Base-by-base conservation (phyloP, 2,797 vertebrate genomes). In the Bovichtus diacanthus region DNA sequence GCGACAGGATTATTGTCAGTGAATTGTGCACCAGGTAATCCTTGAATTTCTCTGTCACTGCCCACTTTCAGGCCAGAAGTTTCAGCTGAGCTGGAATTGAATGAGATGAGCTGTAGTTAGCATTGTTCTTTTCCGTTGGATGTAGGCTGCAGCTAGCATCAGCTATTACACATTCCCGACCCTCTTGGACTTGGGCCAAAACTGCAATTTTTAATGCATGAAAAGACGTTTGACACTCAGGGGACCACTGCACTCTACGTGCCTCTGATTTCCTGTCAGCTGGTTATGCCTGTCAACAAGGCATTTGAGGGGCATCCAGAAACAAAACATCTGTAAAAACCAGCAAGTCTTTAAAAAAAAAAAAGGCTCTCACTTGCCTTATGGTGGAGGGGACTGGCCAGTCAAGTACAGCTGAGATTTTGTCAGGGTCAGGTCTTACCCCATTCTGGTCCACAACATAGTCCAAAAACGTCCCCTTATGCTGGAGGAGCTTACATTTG, bases 71-170 rank as follows among this genome's bases (percentile, higher is more conserved):
- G 0, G 53, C 21, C 21, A 66, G 9, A 0, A 78, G 39, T 12
- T 78, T 61, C 21, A 60, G n/a, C n/a, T n/a, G n/a, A n/a, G n/a
- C n/a, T n/a, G n/a, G n/a, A n/a, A n/a, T n/a, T n/a, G n/a, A 5
- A 1, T 66, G 71, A 5, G 72, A 78, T 0, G 68, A 78, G 7
- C 75, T 65, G 10, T 71, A 72, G 1, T 66, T 66, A 0, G 34
- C 9, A 23, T 71, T 21, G 18, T 71, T 78, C 0, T 3, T 3
- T 8, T 70, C 51, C 0, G 53, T 3, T 0, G 54, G 60, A 0
- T 72, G 47, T 2, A 73, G 2, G 4, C 56, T 47, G 0, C 9
- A 18, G 15, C 56, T 25, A 2, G 47, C 4, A 5, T 50, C 25
- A 6, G 21, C 21, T 12, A 50, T 13, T 10, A 21, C 47, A 5